Base-by-base conservation (phyloP, 2,888 invertebrate genomes). In the Gastrophysa polygoni region DNA sequence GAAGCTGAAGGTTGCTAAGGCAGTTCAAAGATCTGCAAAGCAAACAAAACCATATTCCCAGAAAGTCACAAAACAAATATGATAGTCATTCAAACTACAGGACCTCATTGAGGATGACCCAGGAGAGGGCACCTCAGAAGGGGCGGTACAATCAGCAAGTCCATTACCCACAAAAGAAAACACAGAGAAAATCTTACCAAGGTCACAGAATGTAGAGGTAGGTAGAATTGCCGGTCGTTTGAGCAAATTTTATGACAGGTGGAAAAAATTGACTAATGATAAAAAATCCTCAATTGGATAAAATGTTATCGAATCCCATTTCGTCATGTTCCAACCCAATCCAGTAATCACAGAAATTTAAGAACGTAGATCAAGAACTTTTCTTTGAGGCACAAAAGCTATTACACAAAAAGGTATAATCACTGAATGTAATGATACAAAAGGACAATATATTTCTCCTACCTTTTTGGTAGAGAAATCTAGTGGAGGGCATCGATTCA, bases 391-490 rank as follows among this genome's bases (percentile, higher is more conserved):
- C 10, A 32, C 6, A 32, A 32, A 32, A 32, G 29, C 29, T 32
- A 6, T 32, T n/a, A n/a, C 10, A 32, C 29, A 8, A 2, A 8
- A 32, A 32, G 29, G 29, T 32, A 32, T 32, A 7, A 32, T 32
- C 10, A 32, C 29, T 32, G 24, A 47, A 11, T 47, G 47, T 47
- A 16, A 20, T n/a, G 11, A 20, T 21, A 47, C 5, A n/a, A 46
- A 24, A 51, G 34, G 52, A 18, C 17, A 49, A 43, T 32, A 7
- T 32, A 24, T 59, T 57, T 47, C 17, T 52, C 10, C 46, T 14
- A 29, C 18, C 54, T 68, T 66, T 57, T 28, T 63, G 8, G 58
- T 51, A n/a, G n/a, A 10, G 47, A 68, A 68, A 57, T 17, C 66
- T 6, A 56, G 68, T 54, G 68, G 67, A 8, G 34, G 48, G 3